A percentile compares a stretch with the other conserved stretches of the same genome.
Conservation (phyloP, 1,140 invertebrate genomes). For the Nasonia longicornis region DNA sequence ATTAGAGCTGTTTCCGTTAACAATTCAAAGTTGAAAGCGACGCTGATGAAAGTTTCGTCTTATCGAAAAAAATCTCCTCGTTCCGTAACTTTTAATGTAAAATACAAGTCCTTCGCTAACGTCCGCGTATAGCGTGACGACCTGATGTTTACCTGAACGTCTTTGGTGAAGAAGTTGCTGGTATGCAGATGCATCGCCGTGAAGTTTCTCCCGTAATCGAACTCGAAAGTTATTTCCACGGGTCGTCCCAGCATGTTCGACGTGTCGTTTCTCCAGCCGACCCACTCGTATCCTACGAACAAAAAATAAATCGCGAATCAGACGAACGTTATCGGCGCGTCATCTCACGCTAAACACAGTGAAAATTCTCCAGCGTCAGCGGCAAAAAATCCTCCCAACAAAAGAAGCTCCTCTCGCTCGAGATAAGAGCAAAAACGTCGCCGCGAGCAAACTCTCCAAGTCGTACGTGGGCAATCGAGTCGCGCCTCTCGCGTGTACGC, state of each 20-base stretch:
- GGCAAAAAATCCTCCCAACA: not conserved
- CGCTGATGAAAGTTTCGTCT: not conserved
- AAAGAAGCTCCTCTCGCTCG: not conserved
- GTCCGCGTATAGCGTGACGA: not conserved
- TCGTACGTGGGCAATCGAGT: not conserved
- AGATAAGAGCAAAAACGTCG: conserved; percentile 2
- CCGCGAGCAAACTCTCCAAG: not conserved
- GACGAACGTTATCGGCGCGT: not conserved
- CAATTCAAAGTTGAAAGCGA: not conserved
- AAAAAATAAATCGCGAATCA: conserved; percentile 24
- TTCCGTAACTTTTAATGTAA: conserved; percentile 21
- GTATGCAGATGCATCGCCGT: conserved; percentile 79
- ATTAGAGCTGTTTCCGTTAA: not conserved
- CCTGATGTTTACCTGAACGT: conserved; percentile 72
- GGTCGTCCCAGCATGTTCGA: conserved; percentile 70
- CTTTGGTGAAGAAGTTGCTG: conserved; percentile 76
- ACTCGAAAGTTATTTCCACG: conserved; percentile 81
- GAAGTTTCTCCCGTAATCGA: conserved; percentile 82
- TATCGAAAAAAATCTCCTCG: not conserved
- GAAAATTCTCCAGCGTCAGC: not conserved
- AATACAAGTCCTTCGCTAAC: not conserved
- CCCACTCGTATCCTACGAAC: conserved; percentile 81
- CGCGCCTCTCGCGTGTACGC: no score
- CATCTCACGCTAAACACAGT: not conserved
- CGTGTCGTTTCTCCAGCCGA: conserved; percentile 84